These are phyloP conservation scores for Arctopsyche grandis DNA, from an alignment of 1,140 invertebrate species.

Conservation along the genomic window DNA sequence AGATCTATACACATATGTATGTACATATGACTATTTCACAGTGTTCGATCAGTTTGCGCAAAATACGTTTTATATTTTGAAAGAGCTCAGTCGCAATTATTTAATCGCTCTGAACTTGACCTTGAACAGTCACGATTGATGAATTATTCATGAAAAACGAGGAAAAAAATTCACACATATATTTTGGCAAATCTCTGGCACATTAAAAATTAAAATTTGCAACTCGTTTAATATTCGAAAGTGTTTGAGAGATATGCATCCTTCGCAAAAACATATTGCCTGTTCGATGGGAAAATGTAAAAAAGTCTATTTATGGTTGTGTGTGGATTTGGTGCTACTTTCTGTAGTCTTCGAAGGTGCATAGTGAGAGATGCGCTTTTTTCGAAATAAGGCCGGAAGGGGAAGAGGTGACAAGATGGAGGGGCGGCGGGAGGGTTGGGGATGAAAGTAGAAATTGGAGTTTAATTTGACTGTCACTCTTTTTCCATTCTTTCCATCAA, in stretches of 20 bases:
- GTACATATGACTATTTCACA: too few relatives aligned
- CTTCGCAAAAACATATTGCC: not conserved
- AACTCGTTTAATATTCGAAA: not conserved
- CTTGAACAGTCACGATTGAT: conserved; percentile 14
- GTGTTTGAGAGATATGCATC: not conserved
- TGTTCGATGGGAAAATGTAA: not conserved
- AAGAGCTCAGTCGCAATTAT: conserved; percentile 20
- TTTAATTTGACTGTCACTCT: conserved; percentile 36
- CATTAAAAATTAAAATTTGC: not conserved
- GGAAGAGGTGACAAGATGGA: not conserved
- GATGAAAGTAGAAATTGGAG: conserved; percentile 23
- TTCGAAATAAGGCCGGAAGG: not conserved
- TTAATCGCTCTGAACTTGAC: conserved; percentile 27
- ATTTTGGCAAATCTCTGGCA: not conserved
- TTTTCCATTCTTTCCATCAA: conserved; percentile 30
- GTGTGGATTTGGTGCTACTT: not conserved
- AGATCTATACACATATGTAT: too few relatives aligned
- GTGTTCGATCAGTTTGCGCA: too few relatives aligned
- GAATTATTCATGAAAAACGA: conserved; percentile 8
- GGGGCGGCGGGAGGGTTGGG: not conserved
- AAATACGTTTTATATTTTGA: not conserved
- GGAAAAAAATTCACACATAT: not conserved
- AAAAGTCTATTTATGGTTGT: not conserved
- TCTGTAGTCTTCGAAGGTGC: not conserved
- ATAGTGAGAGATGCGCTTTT: not conserved